A percentile compares a stretch with the other conserved stretches of the same genome.
Evolutionary conservation across 2,888 invertebrate species (phyloP).

Genomic region (Drosophila nigricruria): DNA sequence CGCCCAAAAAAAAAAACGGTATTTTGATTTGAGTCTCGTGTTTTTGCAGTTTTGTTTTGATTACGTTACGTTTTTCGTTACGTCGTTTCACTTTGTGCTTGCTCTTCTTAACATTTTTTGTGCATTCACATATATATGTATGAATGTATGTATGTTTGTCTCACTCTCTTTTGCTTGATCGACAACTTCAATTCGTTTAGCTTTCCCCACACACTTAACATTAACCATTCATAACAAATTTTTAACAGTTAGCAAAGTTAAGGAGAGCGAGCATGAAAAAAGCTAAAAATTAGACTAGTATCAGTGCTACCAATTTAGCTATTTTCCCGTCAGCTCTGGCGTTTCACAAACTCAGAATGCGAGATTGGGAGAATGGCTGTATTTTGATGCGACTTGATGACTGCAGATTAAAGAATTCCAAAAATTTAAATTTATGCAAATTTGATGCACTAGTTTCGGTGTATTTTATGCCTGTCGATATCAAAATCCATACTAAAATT

Average conservation of each 20-base stretch:
- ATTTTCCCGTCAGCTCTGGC: no score
- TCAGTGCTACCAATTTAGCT: no score
- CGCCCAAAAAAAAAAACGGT: conserved; percentile 40
- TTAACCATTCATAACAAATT: conserved; percentile 10
- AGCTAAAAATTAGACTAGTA: background rate
- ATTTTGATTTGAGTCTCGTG: conserved; percentile 26
- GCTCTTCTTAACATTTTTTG: conserved; percentile 41
- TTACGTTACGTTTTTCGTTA: conserved; percentile 47
- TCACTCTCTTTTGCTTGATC: conserved; percentile 14
- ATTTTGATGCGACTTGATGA: no score
- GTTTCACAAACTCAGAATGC: no score
- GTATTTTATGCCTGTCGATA: no score
- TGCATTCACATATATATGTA: background rate
- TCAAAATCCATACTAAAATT: no score
- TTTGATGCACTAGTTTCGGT: no score
- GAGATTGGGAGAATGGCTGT: no score
- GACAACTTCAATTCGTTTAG: conserved; percentile 25
- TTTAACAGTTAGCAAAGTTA: background rate
- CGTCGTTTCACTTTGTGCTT: conserved; percentile 28
- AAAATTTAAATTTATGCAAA: no score
- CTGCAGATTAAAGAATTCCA: no score
- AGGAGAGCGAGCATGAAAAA: background rate
- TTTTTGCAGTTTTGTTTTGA: conserved; percentile 64
- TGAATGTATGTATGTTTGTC: background rate
- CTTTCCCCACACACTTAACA: conserved; percentile 1